These are phyloP conservation scores for Orbicella faveolata DNA, from an alignment of 64 coral and sea anemone genomes.

Conservation along the genomic window DNA sequence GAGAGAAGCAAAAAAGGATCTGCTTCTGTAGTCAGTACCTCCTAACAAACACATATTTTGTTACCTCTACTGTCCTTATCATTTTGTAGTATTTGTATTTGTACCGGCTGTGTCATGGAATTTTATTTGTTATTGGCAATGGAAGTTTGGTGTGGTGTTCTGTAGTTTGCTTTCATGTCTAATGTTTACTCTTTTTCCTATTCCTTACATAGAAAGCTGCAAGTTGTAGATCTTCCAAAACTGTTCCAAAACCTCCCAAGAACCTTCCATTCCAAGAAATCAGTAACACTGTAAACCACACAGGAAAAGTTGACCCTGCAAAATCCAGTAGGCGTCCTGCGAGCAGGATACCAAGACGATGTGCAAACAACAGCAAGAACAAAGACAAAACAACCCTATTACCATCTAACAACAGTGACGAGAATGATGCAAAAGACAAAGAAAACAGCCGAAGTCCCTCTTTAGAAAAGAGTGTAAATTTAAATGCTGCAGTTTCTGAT, in stretches of 20 bases:
- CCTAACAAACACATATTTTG: too few species aligned
- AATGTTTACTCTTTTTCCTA: neutral
- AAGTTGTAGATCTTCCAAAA: neutral
- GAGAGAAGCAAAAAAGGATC: too few species aligned
- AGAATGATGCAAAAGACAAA: neutral
- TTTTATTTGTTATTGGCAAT: too few species aligned
- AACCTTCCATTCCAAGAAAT: neutral
- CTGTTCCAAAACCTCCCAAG: neutral
- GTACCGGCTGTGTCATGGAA: too few species aligned
- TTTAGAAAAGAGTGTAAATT: neutral
- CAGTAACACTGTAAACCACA: neutral
- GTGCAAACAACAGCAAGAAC: neutral
- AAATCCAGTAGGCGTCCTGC: neutral
- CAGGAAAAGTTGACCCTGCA: neutral
- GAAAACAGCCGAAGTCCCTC: neutral
- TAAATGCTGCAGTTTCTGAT: neutral
- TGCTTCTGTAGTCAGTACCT: too few species aligned
- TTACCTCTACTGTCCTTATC: too few species aligned
- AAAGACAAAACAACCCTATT: neutral
- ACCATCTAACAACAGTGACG: neutral
- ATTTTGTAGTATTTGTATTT: too few species aligned
- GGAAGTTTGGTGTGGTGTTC: neutral
- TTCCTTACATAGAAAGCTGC: neutral
- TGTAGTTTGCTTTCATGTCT: neutral
- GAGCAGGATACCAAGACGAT: constrained; percentile 19